Conservation (phyloP, 92 coral and sea anemone species). For the Blastomussa wellsi region DNA sequence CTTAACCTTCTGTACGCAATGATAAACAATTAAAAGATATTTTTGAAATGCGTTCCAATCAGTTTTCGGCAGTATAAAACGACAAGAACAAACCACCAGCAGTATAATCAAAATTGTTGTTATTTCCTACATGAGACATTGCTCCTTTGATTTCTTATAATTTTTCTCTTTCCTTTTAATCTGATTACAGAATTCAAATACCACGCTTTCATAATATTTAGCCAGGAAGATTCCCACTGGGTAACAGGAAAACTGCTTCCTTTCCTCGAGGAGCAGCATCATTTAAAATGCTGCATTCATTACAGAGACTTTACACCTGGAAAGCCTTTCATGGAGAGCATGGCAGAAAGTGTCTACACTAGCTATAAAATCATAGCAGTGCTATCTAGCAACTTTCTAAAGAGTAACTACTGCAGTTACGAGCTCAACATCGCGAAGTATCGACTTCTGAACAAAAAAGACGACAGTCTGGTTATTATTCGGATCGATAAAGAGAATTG, state of each 20-base stretch:
- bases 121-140: too few relatives aligned
- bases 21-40: too few relatives aligned
- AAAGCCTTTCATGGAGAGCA: background rate
- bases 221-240: background rate
- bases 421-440: slow-evolving; percentile 24
- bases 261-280: slow-evolving; percentile 9
- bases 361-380: slow-evolving; percentile 33
- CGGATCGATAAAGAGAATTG: slow-evolving; percentile 8
- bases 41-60: too few relatives aligned
- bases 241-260: background rate
- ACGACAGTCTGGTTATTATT: slow-evolving; percentile 16
- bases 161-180: background rate
- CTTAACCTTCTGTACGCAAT: too few relatives aligned
- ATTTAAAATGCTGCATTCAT: slow-evolving; percentile 27
- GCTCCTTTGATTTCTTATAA: too few relatives aligned
- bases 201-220: slow-evolving; percentile 30
- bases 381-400: slow-evolving; percentile 17
- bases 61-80: too few relatives aligned
- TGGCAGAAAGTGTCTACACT: slow-evolving; percentile 18
- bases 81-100: too few relatives aligned
- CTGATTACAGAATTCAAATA: background rate
- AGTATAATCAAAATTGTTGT: too few relatives aligned
- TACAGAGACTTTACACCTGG: slow-evolving; percentile 38
- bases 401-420: slow-evolving; percentile 16
- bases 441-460: slow-evolving; percentile 9